Evolutionary conservation across 30 jellyfish, hydroid and myxozoan species (phyloP), one percentile per base, ranked within the genome.

Genomic region (Sanderia malayensis): DNA sequence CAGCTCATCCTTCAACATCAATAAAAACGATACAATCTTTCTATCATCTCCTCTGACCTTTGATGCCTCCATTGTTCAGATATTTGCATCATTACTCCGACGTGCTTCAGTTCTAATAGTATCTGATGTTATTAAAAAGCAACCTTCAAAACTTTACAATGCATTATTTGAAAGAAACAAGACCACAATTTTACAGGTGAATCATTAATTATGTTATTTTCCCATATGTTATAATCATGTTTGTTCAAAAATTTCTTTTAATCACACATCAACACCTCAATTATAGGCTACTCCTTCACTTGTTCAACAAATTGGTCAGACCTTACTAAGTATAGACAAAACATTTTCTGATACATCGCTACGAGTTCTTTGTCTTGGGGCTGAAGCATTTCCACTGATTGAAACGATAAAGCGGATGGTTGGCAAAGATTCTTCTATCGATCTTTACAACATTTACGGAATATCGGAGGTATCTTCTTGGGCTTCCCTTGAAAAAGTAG

Each of bases 41-140:
- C 31, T 90, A 68, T 69, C 97, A 11, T 90, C 97, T 13, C 86
- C 97, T 23, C 81, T 90, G 58, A 90, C 97, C 31, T 90, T 90
- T 77, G 97, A 90, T 83, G 97, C 97, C 19, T 66, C 94, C 49
- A 59, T 83, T 22, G 94, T 83, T 29, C 95, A 76, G 52, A 70
- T 90, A 34, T 90, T 90, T 57, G 31, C 83, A 23, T 25, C 93
- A 10, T 61, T 83, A 61, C 52, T 67, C 4, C 55, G 94, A 26
- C 44, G 67, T 7, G 74, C 94, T 2, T 30, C 85, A 31, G 31
- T 90, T 67, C 71, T 90, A 10, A 44, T 90, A 20, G 84, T 67
- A 8, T 63, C 97, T 4, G 69, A 31, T 34, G 47, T 22, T 6
- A 46, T 83, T 8, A 33, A 24, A 63, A 30, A 62, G 55, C 87